phyloP scores from a whole-genome alignment of 2,113 vertebrate genomes.

The Hippocampus barbouri region DNA sequence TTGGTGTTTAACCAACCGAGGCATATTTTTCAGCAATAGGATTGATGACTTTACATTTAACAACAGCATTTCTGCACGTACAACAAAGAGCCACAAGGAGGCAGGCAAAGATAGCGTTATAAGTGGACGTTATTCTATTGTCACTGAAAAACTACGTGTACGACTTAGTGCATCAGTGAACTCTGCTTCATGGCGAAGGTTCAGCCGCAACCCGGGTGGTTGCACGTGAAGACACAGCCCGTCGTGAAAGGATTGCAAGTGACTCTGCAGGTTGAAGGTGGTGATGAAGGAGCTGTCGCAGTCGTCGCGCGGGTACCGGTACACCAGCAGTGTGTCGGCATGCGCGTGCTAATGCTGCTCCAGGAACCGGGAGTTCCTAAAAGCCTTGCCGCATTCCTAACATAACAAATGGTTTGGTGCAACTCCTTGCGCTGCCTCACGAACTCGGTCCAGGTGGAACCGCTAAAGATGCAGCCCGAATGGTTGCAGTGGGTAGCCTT shows the following conservation, averaged over 20 bases:
- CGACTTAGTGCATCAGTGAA: slow-evolving; percentile 77
- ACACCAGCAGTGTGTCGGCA: slow-evolving; percentile 66
- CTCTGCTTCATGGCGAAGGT: slow-evolving; percentile 88
- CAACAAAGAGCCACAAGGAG: slow-evolving; percentile 54
- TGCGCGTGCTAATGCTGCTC: slow-evolving; percentile 82
- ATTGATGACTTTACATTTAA: neutral
- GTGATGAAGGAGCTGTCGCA: slow-evolving; percentile 88
- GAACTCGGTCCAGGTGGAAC: slow-evolving; percentile 87
- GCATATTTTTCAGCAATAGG: too few species aligned
- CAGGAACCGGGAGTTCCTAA: slow-evolving; percentile 78
- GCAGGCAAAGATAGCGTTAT: slow-evolving; percentile 41
- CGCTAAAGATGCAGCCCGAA: slow-evolving; percentile 77
- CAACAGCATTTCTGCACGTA: slow-evolving; percentile 4
- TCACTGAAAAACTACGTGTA: slow-evolving; percentile 60
- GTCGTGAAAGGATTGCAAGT: slow-evolving; percentile 87
- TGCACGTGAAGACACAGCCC: slow-evolving; percentile 76
- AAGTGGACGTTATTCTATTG: neutral
- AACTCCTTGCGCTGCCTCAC: slow-evolving; percentile 75
- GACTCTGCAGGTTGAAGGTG: slow-evolving; percentile 85
- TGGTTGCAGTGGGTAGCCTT: slow-evolving; percentile 83
- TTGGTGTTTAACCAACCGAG: too few species aligned
- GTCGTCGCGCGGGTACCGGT: slow-evolving; percentile 75
- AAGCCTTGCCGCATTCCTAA: slow-evolving; percentile 76
- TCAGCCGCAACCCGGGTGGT: slow-evolving; percentile 76
- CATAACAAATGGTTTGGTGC: slow-evolving; percentile 75